A percentile compares a stretch with the other conserved stretches of the same genome.
Evolutionary conservation across 2,797 vertebrate genomes (phyloP).

Genomic region (Sebastes diaconus): DNA sequence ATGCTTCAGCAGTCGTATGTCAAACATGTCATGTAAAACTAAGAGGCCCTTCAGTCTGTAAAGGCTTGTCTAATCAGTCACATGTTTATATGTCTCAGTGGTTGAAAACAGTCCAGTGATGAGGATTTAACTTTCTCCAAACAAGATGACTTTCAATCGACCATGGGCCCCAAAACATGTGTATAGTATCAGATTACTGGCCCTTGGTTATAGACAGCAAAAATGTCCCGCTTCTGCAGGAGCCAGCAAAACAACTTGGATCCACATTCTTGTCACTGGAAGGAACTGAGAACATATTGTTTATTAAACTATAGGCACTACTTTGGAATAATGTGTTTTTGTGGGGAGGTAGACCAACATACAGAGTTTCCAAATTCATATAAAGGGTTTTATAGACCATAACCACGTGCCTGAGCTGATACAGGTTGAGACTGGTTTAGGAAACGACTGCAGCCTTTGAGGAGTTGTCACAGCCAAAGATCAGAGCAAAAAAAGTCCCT

Average conservation of each 20-base stretch:
- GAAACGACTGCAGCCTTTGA: background rate
- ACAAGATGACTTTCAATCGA: no score
- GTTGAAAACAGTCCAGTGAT: no score
- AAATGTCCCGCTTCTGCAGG: no score
- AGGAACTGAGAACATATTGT: no score
- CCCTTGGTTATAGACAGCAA: no score
- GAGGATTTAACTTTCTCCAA: no score
- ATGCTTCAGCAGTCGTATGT: background rate
- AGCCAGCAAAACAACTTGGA: no score
- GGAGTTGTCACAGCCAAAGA: background rate
- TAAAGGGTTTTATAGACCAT: background rate
- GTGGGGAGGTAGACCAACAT: background rate
- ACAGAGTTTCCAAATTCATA: background rate
- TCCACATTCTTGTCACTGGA: no score
- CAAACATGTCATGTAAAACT: background rate
- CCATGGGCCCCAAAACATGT: no score
- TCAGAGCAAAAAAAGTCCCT: background rate
- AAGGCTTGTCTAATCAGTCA: background rate
- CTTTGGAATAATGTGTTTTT: background rate
- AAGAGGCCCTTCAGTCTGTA: background rate
- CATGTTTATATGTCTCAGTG: background rate
- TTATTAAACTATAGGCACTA: no score
- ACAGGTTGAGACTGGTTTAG: background rate
- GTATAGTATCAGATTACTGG: no score
- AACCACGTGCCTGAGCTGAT: background rate